phyloP scores from a whole-genome alignment of 2,797 vertebrate genomes.

The Scomberomorus guttatus region DNA sequence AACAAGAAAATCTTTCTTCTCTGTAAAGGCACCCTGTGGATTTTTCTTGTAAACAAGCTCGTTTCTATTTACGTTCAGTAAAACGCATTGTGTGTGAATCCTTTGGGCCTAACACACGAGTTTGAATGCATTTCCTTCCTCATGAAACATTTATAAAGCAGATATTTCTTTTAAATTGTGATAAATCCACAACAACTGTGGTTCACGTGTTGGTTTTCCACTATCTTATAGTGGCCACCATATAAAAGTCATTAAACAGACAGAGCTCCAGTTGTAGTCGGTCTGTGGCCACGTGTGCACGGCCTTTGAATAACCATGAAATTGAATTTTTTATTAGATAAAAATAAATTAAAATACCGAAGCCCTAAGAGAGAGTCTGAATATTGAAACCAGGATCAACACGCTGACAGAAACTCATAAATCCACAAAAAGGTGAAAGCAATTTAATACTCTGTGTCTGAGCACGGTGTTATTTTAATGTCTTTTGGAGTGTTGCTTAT shows the following conservation, averaged over 20 bases:
- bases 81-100: background rate
- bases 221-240: background rate
- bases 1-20: background rate
- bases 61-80: background rate
- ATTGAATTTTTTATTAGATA: too few relatives aligned
- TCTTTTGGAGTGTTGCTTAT: background rate
- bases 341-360: too few relatives aligned
- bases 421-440: background rate
- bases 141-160: background rate
- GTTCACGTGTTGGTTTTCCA: background rate
- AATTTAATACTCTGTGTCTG: too few relatives aligned
- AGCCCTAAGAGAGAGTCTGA: background rate
- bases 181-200: background rate
- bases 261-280: background rate
- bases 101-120: background rate
- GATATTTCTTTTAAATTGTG: background rate
- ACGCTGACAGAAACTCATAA: too few relatives aligned
- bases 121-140: background rate
- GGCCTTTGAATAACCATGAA: background rate
- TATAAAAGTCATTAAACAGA: background rate
- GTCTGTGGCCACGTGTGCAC: background rate
- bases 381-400: background rate
- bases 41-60: background rate
- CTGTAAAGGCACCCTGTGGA: background rate
- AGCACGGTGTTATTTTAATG: too few relatives aligned